Evolutionary conservation across 2,888 invertebrate genomes (phyloP).

Genomic region (Pandemis cinnamomeana): DNA sequence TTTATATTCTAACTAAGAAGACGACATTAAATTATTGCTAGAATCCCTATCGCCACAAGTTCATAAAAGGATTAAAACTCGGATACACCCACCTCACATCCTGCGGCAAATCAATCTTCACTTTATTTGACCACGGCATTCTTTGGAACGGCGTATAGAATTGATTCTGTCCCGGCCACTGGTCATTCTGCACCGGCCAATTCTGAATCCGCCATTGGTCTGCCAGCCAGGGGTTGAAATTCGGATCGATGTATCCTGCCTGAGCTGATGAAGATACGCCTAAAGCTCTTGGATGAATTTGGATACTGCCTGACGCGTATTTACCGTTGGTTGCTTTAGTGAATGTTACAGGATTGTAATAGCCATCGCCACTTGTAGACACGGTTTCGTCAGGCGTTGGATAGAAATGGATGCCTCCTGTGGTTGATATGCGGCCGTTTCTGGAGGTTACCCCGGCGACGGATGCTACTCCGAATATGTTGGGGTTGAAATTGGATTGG

Average conservation of each 20-base stretch:
- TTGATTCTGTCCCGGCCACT: constrained; percentile 20
- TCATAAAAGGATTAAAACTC: constrained; percentile 58
- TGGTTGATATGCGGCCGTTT: constrained; percentile 64
- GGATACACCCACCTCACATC: constrained; percentile 58
- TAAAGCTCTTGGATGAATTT: constrained; percentile 62
- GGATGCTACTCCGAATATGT: constrained; percentile 60
- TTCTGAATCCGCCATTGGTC: constrained; percentile 17
- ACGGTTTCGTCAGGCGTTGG: constrained; percentile 50
- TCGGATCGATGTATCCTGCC: constrained; percentile 49
- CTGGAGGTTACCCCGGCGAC: constrained; percentile 62
- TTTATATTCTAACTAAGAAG: neutral
- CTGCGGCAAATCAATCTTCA: constrained; percentile 48
- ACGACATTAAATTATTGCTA: constrained; percentile 44
- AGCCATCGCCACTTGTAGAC: constrained; percentile 30
- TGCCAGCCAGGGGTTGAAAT: constrained; percentile 44
- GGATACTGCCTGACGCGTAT: constrained; percentile 57
- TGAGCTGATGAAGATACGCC: constrained; percentile 60
- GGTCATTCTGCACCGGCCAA: constrained; percentile 13
- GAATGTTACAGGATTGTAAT: constrained; percentile 52
- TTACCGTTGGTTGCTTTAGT: constrained; percentile 58
- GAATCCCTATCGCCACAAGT: constrained; percentile 51
- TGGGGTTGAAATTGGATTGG: constrained; percentile 45
- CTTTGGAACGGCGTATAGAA: neutral
- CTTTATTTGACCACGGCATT: constrained; percentile 54
- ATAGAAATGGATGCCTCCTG: constrained; percentile 62